These are phyloP conservation scores for Sapayoa aenigma DNA, from an alignment of 2,113 vertebrate species.

Conservation along the genomic window DNA sequence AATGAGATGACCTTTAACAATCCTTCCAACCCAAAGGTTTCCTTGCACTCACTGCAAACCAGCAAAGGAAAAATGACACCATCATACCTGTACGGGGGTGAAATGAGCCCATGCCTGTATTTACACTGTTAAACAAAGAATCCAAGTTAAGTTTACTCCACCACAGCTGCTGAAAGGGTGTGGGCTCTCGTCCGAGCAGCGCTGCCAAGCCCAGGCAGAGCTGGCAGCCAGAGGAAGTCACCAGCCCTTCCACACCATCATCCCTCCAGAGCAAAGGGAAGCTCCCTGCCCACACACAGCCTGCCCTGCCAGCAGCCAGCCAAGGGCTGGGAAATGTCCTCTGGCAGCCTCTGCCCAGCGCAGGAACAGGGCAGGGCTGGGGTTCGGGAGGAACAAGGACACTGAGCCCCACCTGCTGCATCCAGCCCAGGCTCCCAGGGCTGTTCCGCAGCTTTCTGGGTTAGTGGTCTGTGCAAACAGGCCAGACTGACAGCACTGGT, in stretches of 20 bases:
- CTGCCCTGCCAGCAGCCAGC: background rate
- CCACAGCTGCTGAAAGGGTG: background rate
- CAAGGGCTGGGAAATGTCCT: background rate
- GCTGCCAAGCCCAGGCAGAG: background rate
- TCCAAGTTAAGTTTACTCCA: fast-evolving
- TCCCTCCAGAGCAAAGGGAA: background rate
- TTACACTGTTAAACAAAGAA: background rate
- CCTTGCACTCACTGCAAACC: background rate
- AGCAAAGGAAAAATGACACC: background rate
- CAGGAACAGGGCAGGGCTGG: background rate
- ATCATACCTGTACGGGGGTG: fast-evolving
- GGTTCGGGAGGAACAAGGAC: background rate
- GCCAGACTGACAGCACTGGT: fast-evolving
- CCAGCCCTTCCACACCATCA: background rate
- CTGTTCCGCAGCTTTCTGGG: background rate
- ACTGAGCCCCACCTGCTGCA: background rate
- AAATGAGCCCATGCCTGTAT: background rate
- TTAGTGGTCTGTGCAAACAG: background rate
- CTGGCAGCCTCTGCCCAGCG: background rate
- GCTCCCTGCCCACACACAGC: background rate
- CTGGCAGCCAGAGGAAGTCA: background rate
- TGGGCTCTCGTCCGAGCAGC: background rate
- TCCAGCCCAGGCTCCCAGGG: background rate
- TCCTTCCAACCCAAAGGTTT: background rate
- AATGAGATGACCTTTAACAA: background rate